Percentiles rank a stretch among this genome's conserved stretches.
These are phyloP conservation scores for Vesta saturnalis DNA, from an alignment of 2,888 invertebrate genomes.

Conservation along the genomic window DNA sequence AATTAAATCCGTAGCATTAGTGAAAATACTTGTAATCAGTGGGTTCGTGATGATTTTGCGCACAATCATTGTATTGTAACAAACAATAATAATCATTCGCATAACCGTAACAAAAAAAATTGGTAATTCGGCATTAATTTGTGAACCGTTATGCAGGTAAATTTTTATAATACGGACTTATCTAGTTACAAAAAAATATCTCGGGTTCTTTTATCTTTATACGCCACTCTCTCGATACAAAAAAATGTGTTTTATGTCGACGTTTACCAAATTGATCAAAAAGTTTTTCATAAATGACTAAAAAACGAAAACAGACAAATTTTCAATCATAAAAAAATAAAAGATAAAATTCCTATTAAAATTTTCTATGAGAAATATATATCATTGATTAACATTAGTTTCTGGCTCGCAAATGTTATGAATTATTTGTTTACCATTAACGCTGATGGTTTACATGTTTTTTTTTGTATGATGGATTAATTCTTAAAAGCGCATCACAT, in stretches of 20 bases:
- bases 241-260: too few species aligned
- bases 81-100: background rate
- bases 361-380: background rate
- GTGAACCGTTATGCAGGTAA: background rate
- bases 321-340: background rate
- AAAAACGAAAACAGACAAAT: too few species aligned
- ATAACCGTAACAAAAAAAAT: background rate
- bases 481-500: too few species aligned
- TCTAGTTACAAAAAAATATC: background rate
- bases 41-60: background rate
- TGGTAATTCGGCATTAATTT: background rate
- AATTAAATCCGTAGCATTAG: background rate
- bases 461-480: too few species aligned
- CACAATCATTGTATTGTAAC: background rate
- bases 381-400: background rate
- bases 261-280: too few species aligned
- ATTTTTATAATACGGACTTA: background rate
- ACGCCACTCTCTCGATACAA: background rate
- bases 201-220: background rate
- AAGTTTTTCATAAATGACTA: too few species aligned
- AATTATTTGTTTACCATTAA: background rate
- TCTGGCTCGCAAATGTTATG: background rate
- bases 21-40: background rate
- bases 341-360: background rate
- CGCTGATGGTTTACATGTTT: background rate